Percentiles rank a stretch among this genome's conserved stretches.
Evolutionary conservation across 2,888 invertebrate genomes (phyloP).

Genomic region (Pasiphila rectangulata): DNA sequence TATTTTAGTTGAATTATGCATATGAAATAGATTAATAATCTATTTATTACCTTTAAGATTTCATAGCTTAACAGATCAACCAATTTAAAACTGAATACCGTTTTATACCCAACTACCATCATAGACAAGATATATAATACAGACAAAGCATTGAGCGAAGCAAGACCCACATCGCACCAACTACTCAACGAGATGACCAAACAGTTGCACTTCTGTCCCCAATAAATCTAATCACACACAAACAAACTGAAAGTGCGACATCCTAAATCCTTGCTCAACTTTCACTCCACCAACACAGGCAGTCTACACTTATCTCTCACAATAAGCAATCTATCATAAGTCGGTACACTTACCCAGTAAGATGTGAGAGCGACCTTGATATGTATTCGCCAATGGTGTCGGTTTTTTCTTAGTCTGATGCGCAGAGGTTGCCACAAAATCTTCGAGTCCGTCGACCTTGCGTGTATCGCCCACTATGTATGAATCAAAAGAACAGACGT

Average conservation of each 20-base stretch:
- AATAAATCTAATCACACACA: slow-evolving; percentile 21
- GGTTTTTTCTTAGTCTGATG: slow-evolving; percentile 72
- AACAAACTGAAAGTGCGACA: slow-evolving; percentile 43
- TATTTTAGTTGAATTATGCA: too few relatives aligned
- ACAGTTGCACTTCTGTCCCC: slow-evolving; percentile 17
- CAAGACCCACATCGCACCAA: too few relatives aligned
- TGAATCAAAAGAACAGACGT: slow-evolving; percentile 66
- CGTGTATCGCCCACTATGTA: slow-evolving; percentile 65
- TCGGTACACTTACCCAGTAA: slow-evolving; percentile 79
- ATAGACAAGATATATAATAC: too few relatives aligned
- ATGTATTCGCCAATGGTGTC: slow-evolving; percentile 74
- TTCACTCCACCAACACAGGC: slow-evolving; percentile 72
- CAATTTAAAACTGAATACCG: background rate
- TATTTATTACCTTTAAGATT: too few relatives aligned
- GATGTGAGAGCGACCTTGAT: slow-evolving; percentile 76
- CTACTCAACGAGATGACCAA: background rate
- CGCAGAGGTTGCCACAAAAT: slow-evolving; percentile 76
- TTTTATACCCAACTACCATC: background rate
- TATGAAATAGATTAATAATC: background rate
- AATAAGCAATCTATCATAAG: slow-evolving; percentile 78
- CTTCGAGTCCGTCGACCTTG: slow-evolving; percentile 77
- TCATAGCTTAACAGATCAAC: too few relatives aligned
- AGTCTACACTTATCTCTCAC: slow-evolving; percentile 75
- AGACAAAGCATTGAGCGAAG: too few relatives aligned
- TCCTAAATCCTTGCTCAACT: slow-evolving; percentile 65